Conservation (phyloP, 1,140 invertebrate species). For the Leucophenga varia region DNA sequence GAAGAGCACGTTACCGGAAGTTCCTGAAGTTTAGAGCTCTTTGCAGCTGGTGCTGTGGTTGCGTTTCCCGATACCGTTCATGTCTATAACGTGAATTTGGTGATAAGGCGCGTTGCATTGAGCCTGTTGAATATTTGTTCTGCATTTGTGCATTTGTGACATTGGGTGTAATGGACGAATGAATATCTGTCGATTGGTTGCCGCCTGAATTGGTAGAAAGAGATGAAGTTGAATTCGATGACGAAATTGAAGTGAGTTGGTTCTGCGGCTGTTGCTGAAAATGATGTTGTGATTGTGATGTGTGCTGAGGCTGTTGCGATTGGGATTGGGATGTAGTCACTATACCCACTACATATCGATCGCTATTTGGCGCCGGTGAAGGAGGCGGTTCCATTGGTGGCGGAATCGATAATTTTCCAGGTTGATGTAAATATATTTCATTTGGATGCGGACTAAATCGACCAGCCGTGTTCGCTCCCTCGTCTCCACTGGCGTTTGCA, state of each 20-base stretch:
- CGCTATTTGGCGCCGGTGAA: conserved; percentile 49
- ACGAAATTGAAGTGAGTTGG: conserved; percentile 18
- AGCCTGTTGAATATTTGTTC: neutral
- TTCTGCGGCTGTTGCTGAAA: conserved; percentile 19
- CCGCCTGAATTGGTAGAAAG: conserved; percentile 11
- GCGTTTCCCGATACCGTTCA: conserved; percentile 37
- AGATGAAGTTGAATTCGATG: conserved; percentile 21
- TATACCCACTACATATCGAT: conserved; percentile 24
- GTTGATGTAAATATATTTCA: conserved; percentile 31
- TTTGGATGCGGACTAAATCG: conserved; percentile 40
- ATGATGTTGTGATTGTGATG: conserved; percentile 13
- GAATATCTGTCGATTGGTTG: conserved; percentile 12
- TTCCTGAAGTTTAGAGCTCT: too few species aligned
- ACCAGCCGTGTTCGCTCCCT: conserved; percentile 12
- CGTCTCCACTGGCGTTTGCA: conserved; percentile 8
- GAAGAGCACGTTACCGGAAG: too few species aligned
- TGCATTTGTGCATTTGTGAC: conserved; percentile 13
- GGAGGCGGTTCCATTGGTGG: conserved; percentile 38
- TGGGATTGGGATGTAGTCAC: conserved; percentile 3
- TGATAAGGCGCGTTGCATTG: conserved; percentile 28
- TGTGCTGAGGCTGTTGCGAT: conserved; percentile 4
- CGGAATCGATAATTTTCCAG: conserved; percentile 34
- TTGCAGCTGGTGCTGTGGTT: conserved; percentile 23
- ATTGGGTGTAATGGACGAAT: too few species aligned
- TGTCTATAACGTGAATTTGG: conserved; percentile 36